These are phyloP conservation scores for Amniataba percoides DNA, from an alignment of 2,797 vertebrate species.

Conservation along the genomic window DNA sequence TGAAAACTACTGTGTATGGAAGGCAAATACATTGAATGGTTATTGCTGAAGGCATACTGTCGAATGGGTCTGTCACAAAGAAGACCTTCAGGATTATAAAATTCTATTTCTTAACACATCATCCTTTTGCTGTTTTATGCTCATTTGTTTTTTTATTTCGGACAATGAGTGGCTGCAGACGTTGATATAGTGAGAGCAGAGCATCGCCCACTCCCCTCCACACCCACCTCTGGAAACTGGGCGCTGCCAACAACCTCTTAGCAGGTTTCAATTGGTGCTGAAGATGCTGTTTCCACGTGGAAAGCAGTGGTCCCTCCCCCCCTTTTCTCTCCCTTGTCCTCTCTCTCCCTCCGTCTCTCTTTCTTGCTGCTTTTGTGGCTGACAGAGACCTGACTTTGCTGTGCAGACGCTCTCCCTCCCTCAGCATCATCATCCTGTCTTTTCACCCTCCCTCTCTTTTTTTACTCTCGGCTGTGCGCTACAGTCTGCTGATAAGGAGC, in stretches of 20 bases:
- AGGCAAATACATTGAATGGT: not conserved
- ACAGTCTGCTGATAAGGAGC: constrained; percentile 58
- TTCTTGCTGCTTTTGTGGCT: constrained; percentile 48
- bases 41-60: not conserved
- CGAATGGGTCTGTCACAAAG: not conserved
- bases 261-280: constrained; percentile 83
- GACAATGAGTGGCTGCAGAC: constrained; percentile 28
- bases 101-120: not conserved
- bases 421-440: constrained; percentile 55
- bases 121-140: constrained; percentile 4
- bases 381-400: constrained; percentile 62
- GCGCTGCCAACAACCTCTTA: constrained; percentile 85
- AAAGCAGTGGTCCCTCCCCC: constrained; percentile 50
- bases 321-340: constrained; percentile 49
- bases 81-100: not conserved
- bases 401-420: constrained; percentile 59
- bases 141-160: not conserved
- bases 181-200: constrained; percentile 38
- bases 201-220: constrained; percentile 23
- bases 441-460: constrained; percentile 34
- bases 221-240: constrained; percentile 52
- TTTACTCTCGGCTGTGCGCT: constrained; percentile 45
- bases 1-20: not conserved
- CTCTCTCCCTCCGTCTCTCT: constrained; percentile 43
- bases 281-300: constrained; percentile 78